phyloP scores from a whole-genome alignment of 2,113 vertebrate species.

The Cepphus grylle region DNA sequence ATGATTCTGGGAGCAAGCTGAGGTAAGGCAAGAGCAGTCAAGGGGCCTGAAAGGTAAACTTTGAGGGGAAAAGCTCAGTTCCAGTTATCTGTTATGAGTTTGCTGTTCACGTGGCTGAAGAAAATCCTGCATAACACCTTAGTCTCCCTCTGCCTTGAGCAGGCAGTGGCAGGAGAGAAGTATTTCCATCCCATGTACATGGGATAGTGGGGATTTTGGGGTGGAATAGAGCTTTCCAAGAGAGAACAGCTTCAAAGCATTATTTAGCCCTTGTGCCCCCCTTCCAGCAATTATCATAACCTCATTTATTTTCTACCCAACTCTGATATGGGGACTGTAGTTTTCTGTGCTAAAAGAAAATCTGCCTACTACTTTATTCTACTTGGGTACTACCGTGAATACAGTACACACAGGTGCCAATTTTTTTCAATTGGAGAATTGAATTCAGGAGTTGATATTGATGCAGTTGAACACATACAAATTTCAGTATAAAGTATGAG shows the following conservation, averaged over 20 bases:
- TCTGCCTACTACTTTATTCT: neutral
- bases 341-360: neutral
- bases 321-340: neutral
- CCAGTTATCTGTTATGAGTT: neutral
- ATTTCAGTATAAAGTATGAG: neutral
- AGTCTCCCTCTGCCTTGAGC: neutral
- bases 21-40: neutral
- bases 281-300: neutral
- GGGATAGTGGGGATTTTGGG: neutral
- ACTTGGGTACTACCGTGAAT: neutral
- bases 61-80: neutral
- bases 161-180: neutral
- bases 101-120: neutral
- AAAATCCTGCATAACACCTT: neutral
- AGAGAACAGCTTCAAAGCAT: neutral
- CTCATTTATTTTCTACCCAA: neutral
- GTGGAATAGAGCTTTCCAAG: neutral
- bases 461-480: slow-evolving; percentile 3
- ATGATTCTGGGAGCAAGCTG: neutral
- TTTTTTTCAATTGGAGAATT: neutral
- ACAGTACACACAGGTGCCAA: neutral
- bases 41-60: neutral
- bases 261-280: neutral
- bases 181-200: neutral
- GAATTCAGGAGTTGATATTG: slow-evolving; percentile 15